Percentiles rank a stretch among this genome's conserved stretches.
These are phyloP conservation scores for Donacobius atricapilla DNA, from an alignment of 2,113 vertebrate species.

Conservation along the genomic window DNA sequence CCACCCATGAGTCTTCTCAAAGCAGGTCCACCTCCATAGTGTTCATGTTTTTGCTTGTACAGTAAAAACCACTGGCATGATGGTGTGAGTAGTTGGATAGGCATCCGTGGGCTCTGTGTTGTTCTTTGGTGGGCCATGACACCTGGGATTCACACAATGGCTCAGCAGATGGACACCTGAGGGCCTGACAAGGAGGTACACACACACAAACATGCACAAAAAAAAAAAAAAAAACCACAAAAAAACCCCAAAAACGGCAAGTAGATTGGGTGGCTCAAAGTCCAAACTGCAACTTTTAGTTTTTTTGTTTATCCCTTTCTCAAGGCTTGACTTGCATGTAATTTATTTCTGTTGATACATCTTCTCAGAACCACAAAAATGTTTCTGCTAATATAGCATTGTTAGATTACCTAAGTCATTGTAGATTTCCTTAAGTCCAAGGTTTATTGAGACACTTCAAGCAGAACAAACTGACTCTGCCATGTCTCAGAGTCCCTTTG, in stretches of 20 bases:
- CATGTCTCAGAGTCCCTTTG: neutral
- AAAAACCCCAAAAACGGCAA: no score
- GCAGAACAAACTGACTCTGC: neutral
- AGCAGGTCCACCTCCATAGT: no score
- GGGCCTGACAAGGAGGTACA: neutral
- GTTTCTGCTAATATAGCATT: neutral
- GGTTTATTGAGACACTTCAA: neutral
- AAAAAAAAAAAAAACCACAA: neutral
- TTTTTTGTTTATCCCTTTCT: neutral
- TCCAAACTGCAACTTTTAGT: neutral
- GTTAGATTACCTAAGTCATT: neutral
- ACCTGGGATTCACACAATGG: fast-evolving
- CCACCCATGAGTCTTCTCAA: neutral
- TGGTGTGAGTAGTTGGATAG: neutral
- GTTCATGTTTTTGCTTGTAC: neutral
- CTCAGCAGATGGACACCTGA: neutral
- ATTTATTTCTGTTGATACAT: neutral
- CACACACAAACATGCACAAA: no score
- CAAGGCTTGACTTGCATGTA: neutral
- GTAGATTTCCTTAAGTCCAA: neutral
- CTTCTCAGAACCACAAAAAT: neutral
- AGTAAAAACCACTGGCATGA: neutral
- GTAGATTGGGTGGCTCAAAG: neutral
- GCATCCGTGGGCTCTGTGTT: neutral
- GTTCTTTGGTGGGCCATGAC: neutral